Conservation (phyloP, 2,797 vertebrate genomes). For the Mus spretus region DNA sequence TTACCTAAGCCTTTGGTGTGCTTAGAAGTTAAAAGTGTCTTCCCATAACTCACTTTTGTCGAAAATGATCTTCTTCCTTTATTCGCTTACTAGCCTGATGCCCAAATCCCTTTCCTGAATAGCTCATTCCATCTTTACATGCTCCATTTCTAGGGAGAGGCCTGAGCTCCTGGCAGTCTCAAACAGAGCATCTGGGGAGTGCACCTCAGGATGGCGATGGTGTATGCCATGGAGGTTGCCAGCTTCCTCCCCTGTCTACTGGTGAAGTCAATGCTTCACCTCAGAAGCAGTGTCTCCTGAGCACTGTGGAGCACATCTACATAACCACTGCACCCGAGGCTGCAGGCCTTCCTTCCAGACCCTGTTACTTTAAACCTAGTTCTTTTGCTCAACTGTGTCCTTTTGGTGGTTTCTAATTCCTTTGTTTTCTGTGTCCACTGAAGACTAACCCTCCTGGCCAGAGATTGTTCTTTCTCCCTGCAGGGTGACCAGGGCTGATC, state of each 20-base stretch:
- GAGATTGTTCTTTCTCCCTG: not conserved
- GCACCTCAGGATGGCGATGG: not conserved
- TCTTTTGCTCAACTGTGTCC: not conserved
- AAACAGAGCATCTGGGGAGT: not conserved
- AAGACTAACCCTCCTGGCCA: not conserved
- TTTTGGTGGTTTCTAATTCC: not conserved
- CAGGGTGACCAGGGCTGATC: not conserved
- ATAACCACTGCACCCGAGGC: rapidly evolving
- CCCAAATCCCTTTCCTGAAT: not conserved
- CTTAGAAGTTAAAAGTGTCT: not conserved
- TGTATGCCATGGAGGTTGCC: not conserved
- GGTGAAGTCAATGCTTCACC: not conserved
- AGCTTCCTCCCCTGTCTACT: not conserved
- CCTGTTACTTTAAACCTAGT: not conserved
- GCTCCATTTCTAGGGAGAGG: not conserved
- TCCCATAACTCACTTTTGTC: not conserved
- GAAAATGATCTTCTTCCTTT: not conserved
- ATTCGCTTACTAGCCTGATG: not conserved
- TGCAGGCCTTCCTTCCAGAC: not conserved
- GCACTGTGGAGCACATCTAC: not conserved
- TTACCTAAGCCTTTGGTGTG: not conserved
- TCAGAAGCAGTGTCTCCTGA: not conserved
- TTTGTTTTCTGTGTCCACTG: not conserved
- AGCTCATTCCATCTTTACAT: not conserved
- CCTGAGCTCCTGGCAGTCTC: not conserved